Evolutionary conservation across 1,140 invertebrate species (phyloP), one percentile per base, ranked within the genome.

Genomic region (Globodera rostochiensis): DNA sequence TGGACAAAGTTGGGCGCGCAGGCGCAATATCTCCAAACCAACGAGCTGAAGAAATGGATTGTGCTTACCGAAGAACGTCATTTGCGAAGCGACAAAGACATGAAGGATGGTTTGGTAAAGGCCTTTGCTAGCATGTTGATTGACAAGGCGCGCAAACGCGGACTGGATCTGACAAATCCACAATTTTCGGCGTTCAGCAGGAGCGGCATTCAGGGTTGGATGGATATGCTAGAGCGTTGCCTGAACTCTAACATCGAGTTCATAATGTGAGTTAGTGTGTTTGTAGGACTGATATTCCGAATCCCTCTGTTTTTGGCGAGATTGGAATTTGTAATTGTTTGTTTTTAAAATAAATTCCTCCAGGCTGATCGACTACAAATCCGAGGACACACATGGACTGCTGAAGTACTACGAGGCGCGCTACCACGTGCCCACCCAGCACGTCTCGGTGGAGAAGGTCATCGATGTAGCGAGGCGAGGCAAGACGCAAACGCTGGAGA

Each of bases 391-490:
- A n/a, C 80, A 82, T 60, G 80, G 80, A 2, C 69, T 83, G 74
- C 67, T 83, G 67, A 83, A 83, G 46, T 84, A 84, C 45, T 83
- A 84, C 66, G 82, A 83, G n/a, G 83, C 82, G 7, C 45, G 49
- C 8, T 83, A 83, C 69, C 74, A 84, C 8, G 70, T 83, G 46
- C 21, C 83, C 0, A 83, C 83, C 6, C 75, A 84, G 46, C 83
- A 85, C 57, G 57, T 84, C 19, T 80, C 77, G 13, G n/a, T 84
- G 4, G 83, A 84, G 74, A 74, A 76, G 46, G 83, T 86, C n/a
- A 75, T 69, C 45, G 84, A 84, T 25, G 71, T 85, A 15, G 77
- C 84, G 11, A 15, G 71, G 0, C 36, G 50, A 47, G 77, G 84
- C 9, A 82, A 85, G 11, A 60, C 74, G 0, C 76, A 84, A 19